Base-by-base conservation (phyloP, 2,113 vertebrate species). In the Clinocottus analis region DNA sequence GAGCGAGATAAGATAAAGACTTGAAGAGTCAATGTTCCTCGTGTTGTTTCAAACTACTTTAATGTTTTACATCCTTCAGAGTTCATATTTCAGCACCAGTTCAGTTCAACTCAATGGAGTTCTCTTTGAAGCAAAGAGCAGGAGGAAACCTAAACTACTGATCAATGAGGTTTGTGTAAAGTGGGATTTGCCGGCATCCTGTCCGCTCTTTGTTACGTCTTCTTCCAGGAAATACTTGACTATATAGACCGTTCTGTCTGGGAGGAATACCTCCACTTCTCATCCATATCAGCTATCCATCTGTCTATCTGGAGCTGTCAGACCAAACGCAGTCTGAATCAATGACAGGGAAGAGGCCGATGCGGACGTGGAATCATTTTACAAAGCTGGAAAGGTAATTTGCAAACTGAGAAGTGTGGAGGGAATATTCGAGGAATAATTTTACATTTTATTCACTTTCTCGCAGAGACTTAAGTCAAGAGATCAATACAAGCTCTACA, bases 191-290 rank as follows among this genome's bases (percentile, higher is more conserved):
- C 67, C 31, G 25, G 71, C 49, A 85, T 79, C 35, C 37, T 37
- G 33, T 37, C 1, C 6, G 29, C 21, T 56, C 29, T 43, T 53
- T 59, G 33, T 29, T 37, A 78, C 4, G 14, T 55, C 58, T 75
- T 39, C 75, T 84, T 83, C 81, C 76, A 83, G 79, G 87, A 89
- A 91, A 56, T 9, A 51, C 62, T 73, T 66, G 75, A 67, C 65
- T 39, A 8, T 13, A 14, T 33, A 72, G 49, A 64, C 6, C 16
- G 17, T 2, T 49, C 19, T 33, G 37, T 37, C 49, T 35, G 72
- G 67, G 63, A 73, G 47, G 68, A 76, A 75, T 49, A 71, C 19
- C 31, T 67, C 43, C 33, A 47, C 66, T 5, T 71, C 33, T 77
- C 25, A 2, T 75, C 56, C 45, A 41, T 59, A 70, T 62, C 78